phyloP scores from a whole-genome alignment of 2,113 vertebrate species.

The Campylorhamphus procurvoides region DNA sequence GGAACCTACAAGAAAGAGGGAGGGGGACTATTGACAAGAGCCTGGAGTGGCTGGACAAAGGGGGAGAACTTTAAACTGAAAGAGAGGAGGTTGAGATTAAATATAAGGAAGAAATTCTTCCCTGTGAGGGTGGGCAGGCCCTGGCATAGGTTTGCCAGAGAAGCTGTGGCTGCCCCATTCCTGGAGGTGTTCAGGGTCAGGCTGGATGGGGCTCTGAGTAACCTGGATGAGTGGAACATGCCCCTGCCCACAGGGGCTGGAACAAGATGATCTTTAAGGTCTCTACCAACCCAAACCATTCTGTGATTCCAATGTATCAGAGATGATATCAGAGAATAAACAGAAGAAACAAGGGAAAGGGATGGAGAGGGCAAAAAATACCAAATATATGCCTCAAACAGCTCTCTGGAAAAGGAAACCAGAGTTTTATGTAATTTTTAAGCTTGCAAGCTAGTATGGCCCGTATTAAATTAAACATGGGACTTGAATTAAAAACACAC shows the following conservation, averaged over 20 bases:
- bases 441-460: not conserved
- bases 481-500: not conserved
- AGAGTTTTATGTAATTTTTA: not conserved
- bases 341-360: not conserved
- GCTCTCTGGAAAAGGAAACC: not conserved
- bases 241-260: not conserved
- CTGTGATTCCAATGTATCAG: not conserved
- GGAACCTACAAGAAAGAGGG: not conserved
- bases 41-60: not conserved
- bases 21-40: not conserved
- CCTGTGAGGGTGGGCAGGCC: not conserved
- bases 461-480: not conserved
- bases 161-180: not conserved
- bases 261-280: not conserved
- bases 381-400: not conserved
- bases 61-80: not conserved
- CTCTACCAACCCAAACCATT: not conserved
- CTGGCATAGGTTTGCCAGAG: not conserved
- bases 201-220: not conserved
- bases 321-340: not conserved
- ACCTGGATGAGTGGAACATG: not conserved
- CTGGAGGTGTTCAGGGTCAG: not conserved
- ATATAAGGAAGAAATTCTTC: not conserved
- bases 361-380: not conserved
- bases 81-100: not conserved